Evolutionary conservation across 2,888 invertebrate species (phyloP).

Genomic region (Synanthedon vespiformis): DNA sequence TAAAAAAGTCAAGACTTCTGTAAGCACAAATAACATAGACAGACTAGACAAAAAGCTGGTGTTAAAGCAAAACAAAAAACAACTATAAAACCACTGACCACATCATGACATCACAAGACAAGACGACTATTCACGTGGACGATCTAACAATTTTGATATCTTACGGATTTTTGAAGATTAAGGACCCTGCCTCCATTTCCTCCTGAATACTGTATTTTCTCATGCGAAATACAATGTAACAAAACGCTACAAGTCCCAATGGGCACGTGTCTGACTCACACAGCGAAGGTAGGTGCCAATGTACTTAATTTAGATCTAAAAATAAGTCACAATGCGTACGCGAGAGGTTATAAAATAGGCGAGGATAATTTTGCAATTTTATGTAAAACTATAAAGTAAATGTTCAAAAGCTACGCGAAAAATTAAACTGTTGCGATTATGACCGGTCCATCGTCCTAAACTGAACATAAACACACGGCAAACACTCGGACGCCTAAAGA

Average conservation of each 20-base stretch:
- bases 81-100: constrained; percentile 16
- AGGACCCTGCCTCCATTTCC: constrained; percentile 42
- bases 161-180: constrained; percentile 56
- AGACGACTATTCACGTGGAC: constrained; percentile 31
- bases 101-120: constrained; percentile 21
- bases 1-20: too few relatives aligned
- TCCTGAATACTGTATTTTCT: constrained; percentile 20
- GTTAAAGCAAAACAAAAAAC: not conserved
- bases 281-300: constrained; percentile 47
- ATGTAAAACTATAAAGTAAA: constrained; percentile 13
- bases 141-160: constrained; percentile 26
- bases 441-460: constrained; percentile 40
- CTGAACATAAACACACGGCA: constrained; percentile 24
- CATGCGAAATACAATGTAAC: constrained; percentile 20
- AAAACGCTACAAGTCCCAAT: constrained; percentile 19
- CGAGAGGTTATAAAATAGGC: constrained; percentile 50
- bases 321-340: constrained; percentile 58
- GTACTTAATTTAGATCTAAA: constrained; percentile 60
- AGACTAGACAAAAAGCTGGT: not conserved
- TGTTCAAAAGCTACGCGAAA: constrained; percentile 35
- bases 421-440: constrained; percentile 24
- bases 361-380: constrained; percentile 8
- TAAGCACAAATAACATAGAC: too few relatives aligned
- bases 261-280: constrained; percentile 47
- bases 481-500: constrained; percentile 37